Conservation (phyloP, 2,888 invertebrate species). For the Ophion obscuratus region DNA sequence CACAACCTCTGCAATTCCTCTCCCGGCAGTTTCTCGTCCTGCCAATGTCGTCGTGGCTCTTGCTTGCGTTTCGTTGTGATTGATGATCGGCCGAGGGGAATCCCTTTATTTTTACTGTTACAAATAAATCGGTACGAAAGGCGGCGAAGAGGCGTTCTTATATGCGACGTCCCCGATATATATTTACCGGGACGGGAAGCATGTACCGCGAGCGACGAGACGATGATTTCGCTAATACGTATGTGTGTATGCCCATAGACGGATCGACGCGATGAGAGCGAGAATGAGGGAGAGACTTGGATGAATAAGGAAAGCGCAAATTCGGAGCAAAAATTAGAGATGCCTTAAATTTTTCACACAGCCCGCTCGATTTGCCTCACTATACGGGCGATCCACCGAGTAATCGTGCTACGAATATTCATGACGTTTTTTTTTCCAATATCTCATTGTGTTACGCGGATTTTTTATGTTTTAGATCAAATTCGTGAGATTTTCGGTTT, state of each 20-base stretch:
- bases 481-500: background rate
- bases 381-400: too few species aligned
- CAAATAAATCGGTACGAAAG: conserved; percentile 65
- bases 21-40: conserved; percentile 49
- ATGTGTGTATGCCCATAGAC: background rate
- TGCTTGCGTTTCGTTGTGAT: conserved; percentile 63
- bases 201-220: conserved; percentile 14
- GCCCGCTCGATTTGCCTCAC: too few species aligned
- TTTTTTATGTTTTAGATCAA: background rate
- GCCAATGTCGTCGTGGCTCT: conserved; percentile 54
- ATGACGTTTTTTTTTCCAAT: background rate
- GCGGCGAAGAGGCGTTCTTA: conserved; percentile 31
- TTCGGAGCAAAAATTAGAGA: background rate
- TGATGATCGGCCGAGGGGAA: conserved; percentile 58
- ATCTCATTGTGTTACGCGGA: background rate
- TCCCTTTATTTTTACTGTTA: conserved; percentile 66
- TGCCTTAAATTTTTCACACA: too few species aligned
- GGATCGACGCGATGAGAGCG: background rate
- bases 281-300: background rate
- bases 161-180: conserved; percentile 30
- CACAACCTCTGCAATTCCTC: conserved; percentile 33
- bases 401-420: too few species aligned
- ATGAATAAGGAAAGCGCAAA: background rate
- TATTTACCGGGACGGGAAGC: conserved; percentile 17
- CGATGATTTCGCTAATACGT: conserved; percentile 22